A percentile compares a stretch with the other conserved stretches of the same genome.
These are phyloP conservation scores for Ophthalmolycus amberensis DNA, from an alignment of 2,113 vertebrate species.

Conservation along the genomic window DNA sequence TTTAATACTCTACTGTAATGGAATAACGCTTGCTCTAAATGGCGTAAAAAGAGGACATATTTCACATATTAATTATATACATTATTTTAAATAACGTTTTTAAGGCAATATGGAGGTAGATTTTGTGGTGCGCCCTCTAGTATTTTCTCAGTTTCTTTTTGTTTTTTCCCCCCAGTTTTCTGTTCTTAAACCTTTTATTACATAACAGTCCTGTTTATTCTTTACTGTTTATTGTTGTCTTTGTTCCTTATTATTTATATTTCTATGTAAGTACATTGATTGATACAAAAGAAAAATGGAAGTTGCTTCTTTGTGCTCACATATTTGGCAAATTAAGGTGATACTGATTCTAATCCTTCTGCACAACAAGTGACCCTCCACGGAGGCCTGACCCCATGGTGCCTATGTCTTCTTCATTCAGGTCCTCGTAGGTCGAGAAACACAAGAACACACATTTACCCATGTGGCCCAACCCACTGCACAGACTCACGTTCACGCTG, in stretches of 20 bases:
- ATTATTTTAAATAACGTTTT: too few relatives aligned
- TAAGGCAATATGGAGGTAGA: neutral
- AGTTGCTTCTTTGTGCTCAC: neutral
- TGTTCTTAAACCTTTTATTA: too few relatives aligned
- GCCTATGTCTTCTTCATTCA: neutral
- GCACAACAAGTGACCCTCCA: neutral
- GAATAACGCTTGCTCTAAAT: too few relatives aligned
- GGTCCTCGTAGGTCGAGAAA: constrained; percentile 2
- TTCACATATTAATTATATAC: too few relatives aligned
- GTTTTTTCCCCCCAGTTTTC: neutral
- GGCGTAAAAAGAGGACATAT: too few relatives aligned
- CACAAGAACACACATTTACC: constrained; percentile 9
- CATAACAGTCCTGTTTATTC: neutral
- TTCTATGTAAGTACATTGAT: neutral
- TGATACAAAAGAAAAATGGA: too few relatives aligned
- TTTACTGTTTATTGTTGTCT: neutral
- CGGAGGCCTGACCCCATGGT: neutral
- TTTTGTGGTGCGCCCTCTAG: too few relatives aligned
- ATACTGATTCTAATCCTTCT: neutral
- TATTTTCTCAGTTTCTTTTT: too few relatives aligned
- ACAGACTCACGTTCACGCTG: constrained; percentile 21
- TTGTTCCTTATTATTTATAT: neutral
- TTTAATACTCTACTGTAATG: too few relatives aligned
- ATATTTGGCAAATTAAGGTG: neutral
- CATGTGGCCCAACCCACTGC: constrained; percentile 35